These are phyloP conservation scores for Brachyrhaphis roseni DNA, from an alignment of 2,797 vertebrate species.

Conservation along the genomic window DNA sequence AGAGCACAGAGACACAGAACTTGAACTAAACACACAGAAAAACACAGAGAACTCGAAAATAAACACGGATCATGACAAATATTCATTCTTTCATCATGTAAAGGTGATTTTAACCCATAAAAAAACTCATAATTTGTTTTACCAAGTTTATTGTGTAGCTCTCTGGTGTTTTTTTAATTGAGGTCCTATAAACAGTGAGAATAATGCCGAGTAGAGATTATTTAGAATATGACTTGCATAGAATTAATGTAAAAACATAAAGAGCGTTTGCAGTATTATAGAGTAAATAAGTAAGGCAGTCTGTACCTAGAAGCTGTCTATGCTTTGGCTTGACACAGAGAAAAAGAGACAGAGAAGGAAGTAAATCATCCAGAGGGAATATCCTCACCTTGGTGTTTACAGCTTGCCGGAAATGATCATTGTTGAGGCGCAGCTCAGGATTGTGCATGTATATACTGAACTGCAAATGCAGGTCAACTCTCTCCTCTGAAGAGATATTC, in stretches of 20 bases:
- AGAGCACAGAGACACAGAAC: too few relatives aligned
- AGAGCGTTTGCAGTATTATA: neutral
- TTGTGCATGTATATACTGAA: neutral
- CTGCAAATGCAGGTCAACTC: constrained; percentile 8
- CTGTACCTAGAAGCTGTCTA: constrained; percentile 1
- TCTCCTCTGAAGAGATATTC: neutral
- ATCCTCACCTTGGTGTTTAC: constrained; percentile 50
- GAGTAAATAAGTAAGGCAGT: neutral
- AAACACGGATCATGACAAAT: too few relatives aligned
- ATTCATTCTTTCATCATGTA: too few relatives aligned
- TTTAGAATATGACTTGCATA: neutral
- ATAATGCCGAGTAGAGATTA: neutral
- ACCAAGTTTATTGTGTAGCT: too few relatives aligned
- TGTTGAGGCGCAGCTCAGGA: constrained; percentile 24
- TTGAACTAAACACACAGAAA: too few relatives aligned
- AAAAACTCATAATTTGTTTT: too few relatives aligned
- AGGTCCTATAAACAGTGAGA: neutral
- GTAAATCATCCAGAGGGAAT: constrained; percentile 37
- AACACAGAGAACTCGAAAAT: too few relatives aligned
- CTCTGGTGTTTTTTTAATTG: too few relatives aligned
- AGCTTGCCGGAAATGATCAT: constrained; percentile 44
- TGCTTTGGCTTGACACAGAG: constrained; percentile 6
- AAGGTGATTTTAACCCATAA: too few relatives aligned
- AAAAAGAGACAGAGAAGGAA: constrained; percentile 26
- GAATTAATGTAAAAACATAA: neutral